Evolutionary conservation across 2,113 vertebrate genomes (phyloP).

Genomic region (Tachycineta bicolor): DNA sequence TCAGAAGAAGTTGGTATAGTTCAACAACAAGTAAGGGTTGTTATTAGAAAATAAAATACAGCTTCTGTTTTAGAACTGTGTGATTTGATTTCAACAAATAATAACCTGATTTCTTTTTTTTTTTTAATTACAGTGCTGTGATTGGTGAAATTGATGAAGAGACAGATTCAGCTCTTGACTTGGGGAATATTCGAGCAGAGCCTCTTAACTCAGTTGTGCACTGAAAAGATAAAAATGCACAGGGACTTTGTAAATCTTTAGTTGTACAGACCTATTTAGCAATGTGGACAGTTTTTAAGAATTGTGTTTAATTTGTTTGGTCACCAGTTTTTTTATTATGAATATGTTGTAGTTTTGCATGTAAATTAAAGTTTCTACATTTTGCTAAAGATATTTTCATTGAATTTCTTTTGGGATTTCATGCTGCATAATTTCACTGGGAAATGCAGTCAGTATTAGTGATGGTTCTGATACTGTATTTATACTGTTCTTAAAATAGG

Average conservation of each 20-base stretch:
- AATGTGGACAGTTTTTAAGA: constrained; percentile 58
- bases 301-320: constrained; percentile 29
- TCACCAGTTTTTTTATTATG: constrained; percentile 60
- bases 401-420: constrained; percentile 1
- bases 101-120: not conserved
- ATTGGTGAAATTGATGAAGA: constrained; percentile 99
- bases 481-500: not conserved
- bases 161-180: constrained; percentile 93
- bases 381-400: constrained; percentile 51
- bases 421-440: not conserved
- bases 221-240: constrained; percentile 69
- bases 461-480: not conserved
- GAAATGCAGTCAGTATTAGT: not conserved
- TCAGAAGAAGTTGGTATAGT: not conserved
- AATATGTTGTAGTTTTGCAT: constrained; percentile 67
- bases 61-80: not conserved
- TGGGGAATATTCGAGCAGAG: constrained; percentile 96
- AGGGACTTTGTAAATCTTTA: constrained; percentile 71
- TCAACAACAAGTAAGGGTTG: not conserved
- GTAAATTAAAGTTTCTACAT: constrained; percentile 81
- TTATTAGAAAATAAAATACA: not conserved
- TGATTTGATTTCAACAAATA: not conserved
- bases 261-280: constrained; percentile 75
- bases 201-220: constrained; percentile 96
- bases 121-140: constrained; percentile 83